Evolutionary conservation across 2,888 invertebrate genomes (phyloP).

Genomic region (Eilema depressum): DNA sequence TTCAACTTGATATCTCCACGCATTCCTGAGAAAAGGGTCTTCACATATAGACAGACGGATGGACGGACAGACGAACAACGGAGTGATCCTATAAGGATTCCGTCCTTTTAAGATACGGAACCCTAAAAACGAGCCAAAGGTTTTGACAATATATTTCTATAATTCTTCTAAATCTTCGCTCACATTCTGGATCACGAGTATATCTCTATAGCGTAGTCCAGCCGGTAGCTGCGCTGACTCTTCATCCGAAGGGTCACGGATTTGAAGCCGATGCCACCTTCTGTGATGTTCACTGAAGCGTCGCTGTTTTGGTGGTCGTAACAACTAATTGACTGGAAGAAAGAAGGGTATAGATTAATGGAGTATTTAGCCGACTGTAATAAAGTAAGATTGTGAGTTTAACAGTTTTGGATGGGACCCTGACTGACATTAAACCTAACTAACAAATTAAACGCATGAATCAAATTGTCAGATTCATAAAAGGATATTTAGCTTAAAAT

Average conservation of each 20-base stretch:
- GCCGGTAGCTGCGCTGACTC: conserved; percentile 64
- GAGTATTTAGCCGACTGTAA: not conserved
- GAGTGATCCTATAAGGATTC: too few relatives aligned
- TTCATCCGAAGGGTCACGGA: conserved; percentile 60
- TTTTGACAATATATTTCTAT: not conserved
- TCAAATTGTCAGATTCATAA: too few relatives aligned
- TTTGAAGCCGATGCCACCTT: conserved; percentile 60
- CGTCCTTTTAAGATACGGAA: too few relatives aligned
- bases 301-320: conserved; percentile 69
- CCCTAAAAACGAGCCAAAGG: not conserved
- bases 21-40: too few relatives aligned
- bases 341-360: not conserved
- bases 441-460: too few relatives aligned
- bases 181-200: conserved; percentile 47
- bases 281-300: conserved; percentile 64
- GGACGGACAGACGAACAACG: too few relatives aligned
- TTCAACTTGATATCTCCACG: too few relatives aligned
- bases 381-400: not conserved
- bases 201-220: conserved; percentile 65
- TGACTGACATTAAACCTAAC: too few relatives aligned
- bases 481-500: too few relatives aligned
- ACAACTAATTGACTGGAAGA: conserved; percentile 67
- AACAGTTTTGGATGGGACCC: too few relatives aligned
- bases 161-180: not conserved
- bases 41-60: too few relatives aligned